These are phyloP conservation scores for Crotophaga sulcirostris DNA, from an alignment of 2,113 vertebrate species.

Conservation along the genomic window DNA sequence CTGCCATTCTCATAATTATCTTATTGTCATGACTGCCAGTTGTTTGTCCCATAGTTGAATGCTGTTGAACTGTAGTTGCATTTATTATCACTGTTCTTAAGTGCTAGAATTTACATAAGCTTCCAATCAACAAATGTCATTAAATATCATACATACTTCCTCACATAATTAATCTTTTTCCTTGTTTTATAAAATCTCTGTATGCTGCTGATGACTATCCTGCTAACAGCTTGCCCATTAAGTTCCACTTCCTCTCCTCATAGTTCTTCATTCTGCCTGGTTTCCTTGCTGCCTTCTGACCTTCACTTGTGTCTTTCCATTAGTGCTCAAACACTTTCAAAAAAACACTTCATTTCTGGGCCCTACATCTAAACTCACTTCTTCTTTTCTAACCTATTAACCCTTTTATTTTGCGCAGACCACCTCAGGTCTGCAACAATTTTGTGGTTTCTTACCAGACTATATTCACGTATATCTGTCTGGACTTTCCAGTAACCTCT, in stretches of 20 bases:
- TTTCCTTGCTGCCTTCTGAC: background rate
- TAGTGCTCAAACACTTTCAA: background rate
- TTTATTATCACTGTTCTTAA: background rate
- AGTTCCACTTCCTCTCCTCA: background rate
- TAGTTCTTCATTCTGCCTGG: background rate
- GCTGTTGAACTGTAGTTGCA: background rate
- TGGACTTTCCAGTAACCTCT: background rate
- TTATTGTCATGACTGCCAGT: background rate
- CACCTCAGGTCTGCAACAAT: rapidly evolving
- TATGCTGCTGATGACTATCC: background rate
- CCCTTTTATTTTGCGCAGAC: background rate
- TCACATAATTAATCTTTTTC: background rate
- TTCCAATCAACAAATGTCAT: background rate
- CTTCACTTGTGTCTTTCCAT: background rate
- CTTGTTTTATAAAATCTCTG: background rate
- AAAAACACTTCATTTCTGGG: background rate
- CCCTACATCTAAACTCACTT: background rate
- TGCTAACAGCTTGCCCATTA: background rate
- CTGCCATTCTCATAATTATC: background rate
- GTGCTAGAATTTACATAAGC: background rate
- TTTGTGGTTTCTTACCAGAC: background rate
- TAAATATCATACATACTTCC: background rate
- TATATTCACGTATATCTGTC: background rate
- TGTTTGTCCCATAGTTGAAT: background rate
- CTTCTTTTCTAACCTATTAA: background rate